Conservation (phyloP, 2,888 invertebrate species). For the Brachyptera risi region DNA sequence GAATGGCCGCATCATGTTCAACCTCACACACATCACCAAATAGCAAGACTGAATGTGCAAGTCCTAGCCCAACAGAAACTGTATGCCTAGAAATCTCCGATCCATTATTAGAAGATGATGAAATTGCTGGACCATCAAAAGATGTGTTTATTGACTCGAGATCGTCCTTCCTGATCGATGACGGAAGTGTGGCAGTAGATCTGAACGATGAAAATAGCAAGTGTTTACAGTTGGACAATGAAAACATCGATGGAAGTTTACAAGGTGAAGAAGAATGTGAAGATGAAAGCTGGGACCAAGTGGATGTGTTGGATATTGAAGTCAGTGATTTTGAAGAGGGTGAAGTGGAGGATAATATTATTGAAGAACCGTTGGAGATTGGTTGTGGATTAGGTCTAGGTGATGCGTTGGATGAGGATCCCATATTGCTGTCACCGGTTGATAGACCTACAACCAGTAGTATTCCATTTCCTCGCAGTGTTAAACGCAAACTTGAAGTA, state of each 20-base stretch:
- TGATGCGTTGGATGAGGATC: slow-evolving; percentile 36
- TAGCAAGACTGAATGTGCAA: slow-evolving; percentile 45
- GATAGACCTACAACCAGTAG: slow-evolving; percentile 12
- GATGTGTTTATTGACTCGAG: slow-evolving; percentile 21
- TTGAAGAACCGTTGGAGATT: slow-evolving; percentile 21
- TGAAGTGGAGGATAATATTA: slow-evolving; percentile 26
- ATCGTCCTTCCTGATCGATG: slow-evolving; percentile 9
- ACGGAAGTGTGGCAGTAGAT: background rate
- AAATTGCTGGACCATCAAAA: slow-evolving; percentile 29
- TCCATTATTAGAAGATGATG: slow-evolving; percentile 13
- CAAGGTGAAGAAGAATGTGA: slow-evolving; percentile 28
- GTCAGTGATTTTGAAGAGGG: slow-evolving; percentile 41
- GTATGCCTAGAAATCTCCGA: slow-evolving; percentile 41
- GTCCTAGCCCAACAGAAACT: slow-evolving; percentile 46
- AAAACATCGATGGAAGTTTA: slow-evolving; percentile 24
- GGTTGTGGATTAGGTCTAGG: slow-evolving; percentile 21
- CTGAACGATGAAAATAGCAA: slow-evolving; percentile 12
- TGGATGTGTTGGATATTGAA: slow-evolving; percentile 40
- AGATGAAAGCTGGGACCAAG: slow-evolving; percentile 41
- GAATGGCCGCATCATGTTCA: slow-evolving; percentile 49
- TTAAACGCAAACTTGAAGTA: slow-evolving; percentile 47
- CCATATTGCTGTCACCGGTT: slow-evolving; percentile 18
- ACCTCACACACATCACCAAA: slow-evolving; percentile 39
- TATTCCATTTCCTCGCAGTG: slow-evolving; percentile 41
- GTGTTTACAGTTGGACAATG: slow-evolving; percentile 22